Conservation (phyloP, 2,113 vertebrate species). For the Serinus canaria region DNA sequence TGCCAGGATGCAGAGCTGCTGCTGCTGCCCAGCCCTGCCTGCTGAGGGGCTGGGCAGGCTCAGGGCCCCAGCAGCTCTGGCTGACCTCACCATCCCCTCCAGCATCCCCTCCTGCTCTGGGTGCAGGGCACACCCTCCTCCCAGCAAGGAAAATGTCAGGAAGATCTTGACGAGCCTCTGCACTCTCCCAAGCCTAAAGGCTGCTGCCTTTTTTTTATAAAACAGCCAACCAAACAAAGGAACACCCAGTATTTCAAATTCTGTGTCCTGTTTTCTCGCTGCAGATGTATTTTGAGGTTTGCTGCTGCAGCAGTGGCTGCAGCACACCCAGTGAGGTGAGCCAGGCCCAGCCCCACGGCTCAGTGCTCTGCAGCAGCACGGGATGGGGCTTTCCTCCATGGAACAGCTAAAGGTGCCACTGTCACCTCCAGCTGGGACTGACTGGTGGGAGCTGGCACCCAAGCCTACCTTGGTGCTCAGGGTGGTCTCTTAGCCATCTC, state of each 20-base stretch:
- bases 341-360: not conserved
- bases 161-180: not conserved
- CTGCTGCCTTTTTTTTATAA: not conserved
- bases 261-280: not conserved
- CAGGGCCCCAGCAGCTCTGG: not conserved
- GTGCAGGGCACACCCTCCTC: not conserved
- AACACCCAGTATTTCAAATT: not conserved
- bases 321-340: not conserved
- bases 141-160: not conserved
- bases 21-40: not conserved
- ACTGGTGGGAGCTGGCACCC: accelerated
- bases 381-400: accelerated
- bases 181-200: not conserved
- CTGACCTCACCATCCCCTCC: accelerated
- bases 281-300: accelerated
- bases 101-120: accelerated
- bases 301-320: not conserved
- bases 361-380: accelerated
- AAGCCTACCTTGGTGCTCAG: accelerated
- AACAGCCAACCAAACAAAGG: not conserved
- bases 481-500: not conserved
- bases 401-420: not conserved
- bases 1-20: not conserved
- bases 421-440: not conserved
- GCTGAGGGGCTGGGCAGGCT: not conserved